Percentiles rank a stretch among this genome's conserved stretches.
Evolutionary conservation across 2,888 invertebrate genomes (phyloP).

Genomic region (Callimorpha dominula): DNA sequence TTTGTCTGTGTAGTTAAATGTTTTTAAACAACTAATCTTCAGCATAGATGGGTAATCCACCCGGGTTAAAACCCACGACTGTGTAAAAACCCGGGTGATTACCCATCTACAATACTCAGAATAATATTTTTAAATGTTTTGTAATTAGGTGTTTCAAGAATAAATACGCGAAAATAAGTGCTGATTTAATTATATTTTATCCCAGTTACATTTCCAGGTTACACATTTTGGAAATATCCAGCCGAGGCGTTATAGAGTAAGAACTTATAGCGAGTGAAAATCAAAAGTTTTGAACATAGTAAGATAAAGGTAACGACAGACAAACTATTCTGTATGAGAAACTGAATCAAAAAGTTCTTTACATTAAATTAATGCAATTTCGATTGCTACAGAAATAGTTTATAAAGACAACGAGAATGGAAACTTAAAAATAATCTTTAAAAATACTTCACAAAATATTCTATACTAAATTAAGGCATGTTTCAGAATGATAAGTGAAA

Average conservation of each 20-base stretch:
- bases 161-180: neutral
- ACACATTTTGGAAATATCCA: neutral
- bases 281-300: neutral
- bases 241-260: neutral
- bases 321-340: neutral
- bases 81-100: too few species aligned
- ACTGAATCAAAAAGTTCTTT: neutral
- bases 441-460: constrained; percentile 7
- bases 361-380: neutral
- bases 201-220: neutral
- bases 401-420: neutral
- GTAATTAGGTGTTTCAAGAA: neutral
- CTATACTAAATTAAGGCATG: neutral
- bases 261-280: neutral
- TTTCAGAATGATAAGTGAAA: neutral
- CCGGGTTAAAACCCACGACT: too few species aligned
- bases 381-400: neutral
- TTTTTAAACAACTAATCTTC: too few species aligned
- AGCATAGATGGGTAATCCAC: too few species aligned
- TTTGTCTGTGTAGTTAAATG: too few species aligned
- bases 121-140: neutral
- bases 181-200: neutral
- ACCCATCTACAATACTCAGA: too few species aligned
- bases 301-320: neutral
- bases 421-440: constrained; percentile 6